Base-by-base conservation (phyloP, 1,140 invertebrate genomes). In the Sitobion miscanthi region DNA sequence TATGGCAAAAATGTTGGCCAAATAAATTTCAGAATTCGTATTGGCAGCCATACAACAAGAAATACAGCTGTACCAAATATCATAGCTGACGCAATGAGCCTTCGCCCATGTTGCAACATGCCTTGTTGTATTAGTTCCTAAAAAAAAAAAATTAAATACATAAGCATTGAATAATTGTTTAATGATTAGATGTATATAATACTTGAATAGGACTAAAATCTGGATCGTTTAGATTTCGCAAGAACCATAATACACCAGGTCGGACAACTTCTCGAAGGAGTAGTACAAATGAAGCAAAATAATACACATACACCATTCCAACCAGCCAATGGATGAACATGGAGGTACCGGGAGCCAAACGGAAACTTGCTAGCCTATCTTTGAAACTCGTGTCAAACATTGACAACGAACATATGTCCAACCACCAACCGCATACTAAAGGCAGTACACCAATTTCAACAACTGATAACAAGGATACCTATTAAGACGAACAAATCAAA, bases 231-330 rank as follows among this genome's bases (percentile, higher is more conserved):
- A 99, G 96, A 95, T 99, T 99, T 94, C 99, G 96, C 89, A 99
- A 95, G 95, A 99, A 99, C 99, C 99, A 99, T 1, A 99, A 96
- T 0, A 99, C 98, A 0, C 99, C 99, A 1, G 99, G 99, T 90
- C 99, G 96, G 17, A 99, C 95, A 7, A 99, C 98, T 96, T 99
- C 99, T 87, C 99, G 96, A 7, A 99, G 95, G 2, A 99, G 95
- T 1, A 99, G 96, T 69, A 99, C 98, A 95, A 99, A 99, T 0
- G 99, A 99, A 20, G 99, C 99, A 95, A 99, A 99, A 95, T 99
- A 99, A 95, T 99, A 99, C 30, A 99, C 98, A 95, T 99, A 99
- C 3, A 99, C 97, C 98, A 99, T 99, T 91, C 99, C 99, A n/a
- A 99, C 98, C 21, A 99, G 96, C 99, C 99, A 99, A 95, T 99